phyloP scores from a whole-genome alignment of 2,888 invertebrate genomes.

The Crossocerus cetratus region DNA sequence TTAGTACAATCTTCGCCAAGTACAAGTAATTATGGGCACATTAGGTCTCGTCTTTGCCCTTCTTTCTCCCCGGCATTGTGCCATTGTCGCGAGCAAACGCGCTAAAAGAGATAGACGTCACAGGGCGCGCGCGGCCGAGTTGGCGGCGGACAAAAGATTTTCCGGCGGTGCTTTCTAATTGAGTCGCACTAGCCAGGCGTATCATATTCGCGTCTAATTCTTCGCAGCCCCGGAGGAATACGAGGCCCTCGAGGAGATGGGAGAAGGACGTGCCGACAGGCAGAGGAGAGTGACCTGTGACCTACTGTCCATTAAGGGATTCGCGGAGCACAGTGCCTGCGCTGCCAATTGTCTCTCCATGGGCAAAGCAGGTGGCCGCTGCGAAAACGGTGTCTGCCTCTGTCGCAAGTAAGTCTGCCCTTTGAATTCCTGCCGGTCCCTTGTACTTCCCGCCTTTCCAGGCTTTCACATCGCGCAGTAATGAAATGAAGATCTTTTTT shows the following conservation, averaged over 20 bases:
- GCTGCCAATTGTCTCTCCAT: slow-evolving; percentile 68
- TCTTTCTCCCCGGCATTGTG: too few relatives aligned
- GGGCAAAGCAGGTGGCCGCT: slow-evolving; percentile 70
- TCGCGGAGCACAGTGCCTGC: slow-evolving; percentile 60
- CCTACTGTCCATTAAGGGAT: slow-evolving; percentile 58
- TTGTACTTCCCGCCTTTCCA: neutral
- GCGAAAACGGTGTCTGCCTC: slow-evolving; percentile 63
- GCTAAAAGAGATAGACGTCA: too few relatives aligned
- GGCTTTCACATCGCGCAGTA: neutral
- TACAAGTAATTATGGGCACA: too few relatives aligned
- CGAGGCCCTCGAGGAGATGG: neutral
- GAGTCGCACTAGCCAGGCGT: neutral
- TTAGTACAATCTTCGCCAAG: too few relatives aligned
- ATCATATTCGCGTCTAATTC: neutral
- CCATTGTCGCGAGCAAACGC: too few relatives aligned
- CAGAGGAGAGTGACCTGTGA: slow-evolving; percentile 70
- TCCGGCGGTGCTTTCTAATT: too few relatives aligned
- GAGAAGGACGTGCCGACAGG: slow-evolving; percentile 62
- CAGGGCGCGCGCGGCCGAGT: too few relatives aligned
- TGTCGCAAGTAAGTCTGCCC: slow-evolving; percentile 64
- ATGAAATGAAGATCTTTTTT: too few relatives aligned
- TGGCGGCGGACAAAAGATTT: too few relatives aligned
- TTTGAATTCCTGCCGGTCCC: neutral
- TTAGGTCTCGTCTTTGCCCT: too few relatives aligned
- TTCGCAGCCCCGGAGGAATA: neutral